Evolutionary conservation across 1,140 invertebrate species (phyloP).

Genomic region (Drosophila tropicalis): DNA sequence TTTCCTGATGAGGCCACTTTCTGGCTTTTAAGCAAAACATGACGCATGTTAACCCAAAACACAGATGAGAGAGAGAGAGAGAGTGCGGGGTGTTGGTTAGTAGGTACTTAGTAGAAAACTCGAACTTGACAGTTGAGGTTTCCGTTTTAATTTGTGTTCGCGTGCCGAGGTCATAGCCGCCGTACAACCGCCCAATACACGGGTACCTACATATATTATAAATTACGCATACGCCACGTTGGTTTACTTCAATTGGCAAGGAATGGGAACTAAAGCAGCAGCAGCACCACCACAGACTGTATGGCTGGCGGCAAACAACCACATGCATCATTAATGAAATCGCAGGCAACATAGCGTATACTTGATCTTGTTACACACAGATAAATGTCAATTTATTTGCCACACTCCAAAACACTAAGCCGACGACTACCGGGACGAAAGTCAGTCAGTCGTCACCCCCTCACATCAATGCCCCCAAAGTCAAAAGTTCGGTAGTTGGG

Average conservation of each 20-base stretch:
- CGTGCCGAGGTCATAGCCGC: slow-evolving; percentile 42
- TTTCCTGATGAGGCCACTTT: slow-evolving; percentile 48
- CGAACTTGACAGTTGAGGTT: slow-evolving; percentile 38
- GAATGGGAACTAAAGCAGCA: too few species aligned
- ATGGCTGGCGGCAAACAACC: slow-evolving; percentile 4
- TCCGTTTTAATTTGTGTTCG: slow-evolving; percentile 54
- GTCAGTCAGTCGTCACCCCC: slow-evolving; percentile 8
- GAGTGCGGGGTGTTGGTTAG: background rate
- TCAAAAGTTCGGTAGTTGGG: slow-evolving; percentile 1
- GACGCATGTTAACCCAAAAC: slow-evolving; percentile 52
- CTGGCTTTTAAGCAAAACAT: slow-evolving; percentile 49
- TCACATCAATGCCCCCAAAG: slow-evolving; percentile 8
- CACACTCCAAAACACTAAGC: slow-evolving; percentile 77
- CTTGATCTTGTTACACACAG: slow-evolving; percentile 79
- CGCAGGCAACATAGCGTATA: slow-evolving; percentile 69
- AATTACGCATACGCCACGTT: slow-evolving; percentile 47
- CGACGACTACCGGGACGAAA: slow-evolving; percentile 45
- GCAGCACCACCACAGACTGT: too few species aligned
- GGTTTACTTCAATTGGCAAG: slow-evolving; percentile 21
- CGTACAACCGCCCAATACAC: background rate
- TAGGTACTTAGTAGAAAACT: background rate
- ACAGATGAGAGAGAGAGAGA: background rate
- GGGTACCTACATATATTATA: slow-evolving; percentile 39
- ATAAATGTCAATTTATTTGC: slow-evolving; percentile 81
- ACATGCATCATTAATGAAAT: slow-evolving; percentile 62